A percentile compares a stretch with the other conserved stretches of the same genome.
These are phyloP conservation scores for Drosophila subpulchrella DNA, from an alignment of 1,140 invertebrate genomes.

Conservation along the genomic window DNA sequence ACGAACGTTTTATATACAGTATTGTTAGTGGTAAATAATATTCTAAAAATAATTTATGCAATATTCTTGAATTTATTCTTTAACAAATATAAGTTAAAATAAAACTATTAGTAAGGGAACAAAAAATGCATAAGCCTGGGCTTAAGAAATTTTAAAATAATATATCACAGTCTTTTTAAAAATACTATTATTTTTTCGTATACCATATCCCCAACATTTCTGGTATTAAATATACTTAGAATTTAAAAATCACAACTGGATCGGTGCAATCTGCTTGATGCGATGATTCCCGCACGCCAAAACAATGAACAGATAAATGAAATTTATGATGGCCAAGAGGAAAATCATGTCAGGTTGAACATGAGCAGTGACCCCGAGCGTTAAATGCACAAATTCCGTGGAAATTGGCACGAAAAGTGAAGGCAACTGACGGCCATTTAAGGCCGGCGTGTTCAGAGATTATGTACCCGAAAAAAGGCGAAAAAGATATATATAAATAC, in stretches of 20 bases:
- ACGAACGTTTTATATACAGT: not conserved
- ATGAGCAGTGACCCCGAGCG: slow-evolving; percentile 38
- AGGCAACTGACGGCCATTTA: slow-evolving; percentile 5
- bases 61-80: too few relatives aligned
- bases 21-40: not conserved
- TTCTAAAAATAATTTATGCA: too few relatives aligned
- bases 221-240: not conserved
- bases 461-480: not conserved
- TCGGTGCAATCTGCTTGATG: slow-evolving; percentile 28
- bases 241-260: slow-evolving; percentile 2
- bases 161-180: too few relatives aligned
- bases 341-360: slow-evolving; percentile 42
- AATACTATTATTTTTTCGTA: not conserved
- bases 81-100: too few relatives aligned
- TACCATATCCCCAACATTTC: not conserved
- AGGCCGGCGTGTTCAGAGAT: not conserved
- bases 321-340: slow-evolving; percentile 42
- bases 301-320: slow-evolving; percentile 45
- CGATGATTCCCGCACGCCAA: slow-evolving; percentile 53
- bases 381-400: slow-evolving; percentile 28
- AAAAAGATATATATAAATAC: slow-evolving; percentile 3
- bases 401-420: slow-evolving; percentile 23
- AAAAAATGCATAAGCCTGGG: too few relatives aligned
- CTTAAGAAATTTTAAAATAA: too few relatives aligned
- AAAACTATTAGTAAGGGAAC: too few relatives aligned